These are phyloP conservation scores for Epicampocera succincta DNA, from an alignment of 2,888 invertebrate genomes.

Conservation along the genomic window DNA sequence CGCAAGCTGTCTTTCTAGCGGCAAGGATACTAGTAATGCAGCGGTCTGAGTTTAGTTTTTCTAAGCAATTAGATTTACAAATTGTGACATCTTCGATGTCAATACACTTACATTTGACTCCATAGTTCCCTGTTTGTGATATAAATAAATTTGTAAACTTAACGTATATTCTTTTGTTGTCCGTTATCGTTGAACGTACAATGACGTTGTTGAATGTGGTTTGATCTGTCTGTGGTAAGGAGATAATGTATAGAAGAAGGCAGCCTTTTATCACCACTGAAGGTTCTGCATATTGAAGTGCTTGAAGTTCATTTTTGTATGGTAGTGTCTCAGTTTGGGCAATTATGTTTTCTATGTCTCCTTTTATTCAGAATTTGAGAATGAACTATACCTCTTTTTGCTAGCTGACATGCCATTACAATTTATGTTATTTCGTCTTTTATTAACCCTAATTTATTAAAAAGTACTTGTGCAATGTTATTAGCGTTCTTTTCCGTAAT, in stretches of 20 bases:
- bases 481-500: constrained; percentile 2
- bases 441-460: constrained; percentile 39
- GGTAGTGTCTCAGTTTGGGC: constrained; percentile 67
- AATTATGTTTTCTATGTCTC: constrained; percentile 62
- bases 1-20: constrained; percentile 5
- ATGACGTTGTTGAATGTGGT: constrained; percentile 62
- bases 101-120: constrained; percentile 36
- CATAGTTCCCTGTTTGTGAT: constrained; percentile 56
- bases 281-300: constrained; percentile 68
- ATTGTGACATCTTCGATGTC: constrained; percentile 40
- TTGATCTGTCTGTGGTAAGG: constrained; percentile 61
- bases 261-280: constrained; percentile 64
- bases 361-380: constrained; percentile 64
- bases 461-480: constrained; percentile 24
- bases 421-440: constrained; percentile 60
- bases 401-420: constrained; percentile 48
- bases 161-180: constrained; percentile 57
- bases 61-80: constrained; percentile 9
- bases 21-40: constrained; percentile 23
- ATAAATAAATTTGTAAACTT: constrained; percentile 50
- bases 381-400: constrained; percentile 66
- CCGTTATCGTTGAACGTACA: constrained; percentile 56
- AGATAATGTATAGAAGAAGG: constrained; percentile 64
- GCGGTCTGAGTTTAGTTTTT: constrained; percentile 22
- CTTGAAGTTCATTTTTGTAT: constrained; percentile 68